A percentile compares a stretch with the other conserved stretches of the same genome.
Evolutionary conservation across 2,888 invertebrate species (phyloP).

Genomic region (Thereva nobilitata): DNA sequence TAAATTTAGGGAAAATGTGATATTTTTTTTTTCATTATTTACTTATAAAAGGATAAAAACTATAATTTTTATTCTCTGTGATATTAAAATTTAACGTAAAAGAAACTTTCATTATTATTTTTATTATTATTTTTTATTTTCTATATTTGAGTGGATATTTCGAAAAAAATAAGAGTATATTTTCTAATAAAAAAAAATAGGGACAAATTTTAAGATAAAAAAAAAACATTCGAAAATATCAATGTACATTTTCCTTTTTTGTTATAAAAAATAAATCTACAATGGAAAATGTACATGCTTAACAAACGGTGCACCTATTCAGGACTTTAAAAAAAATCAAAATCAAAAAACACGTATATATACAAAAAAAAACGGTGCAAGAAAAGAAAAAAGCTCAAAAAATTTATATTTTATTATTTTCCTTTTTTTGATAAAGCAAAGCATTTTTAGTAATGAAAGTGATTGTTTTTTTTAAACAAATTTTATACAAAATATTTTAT

Average conservation of each 20-base stretch:
- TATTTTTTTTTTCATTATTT: too few relatives aligned
- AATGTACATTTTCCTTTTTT: conserved; percentile 18
- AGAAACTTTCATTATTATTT: background rate
- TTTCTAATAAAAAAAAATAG: conserved; percentile 13
- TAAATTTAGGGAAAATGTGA: too few relatives aligned
- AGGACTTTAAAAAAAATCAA: background rate
- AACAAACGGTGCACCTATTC: conserved; percentile 26
- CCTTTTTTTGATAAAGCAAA: conserved; percentile 8
- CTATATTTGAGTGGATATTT: background rate
- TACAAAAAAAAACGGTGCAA: conserved; percentile 49
- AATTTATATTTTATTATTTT: conserved; percentile 27
- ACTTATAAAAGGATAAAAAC: too few relatives aligned
- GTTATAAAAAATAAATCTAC: conserved; percentile 10
- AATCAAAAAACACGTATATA: conserved; percentile 13
- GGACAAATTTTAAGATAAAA: background rate
- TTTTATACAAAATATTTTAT: background rate
- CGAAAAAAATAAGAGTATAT: too few relatives aligned
- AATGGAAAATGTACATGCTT: conserved; percentile 21
- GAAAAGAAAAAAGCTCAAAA: conserved; percentile 59
- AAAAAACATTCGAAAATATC: conserved; percentile 21
- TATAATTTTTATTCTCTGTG: conserved; percentile 1
- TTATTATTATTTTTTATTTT: conserved; percentile 3
- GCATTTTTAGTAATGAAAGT: conserved; percentile 21
- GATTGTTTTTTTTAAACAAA: conserved; percentile 7
- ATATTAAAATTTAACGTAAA: background rate